Percentiles rank a stretch among this genome's conserved stretches.
Evolutionary conservation across 2,888 invertebrate species (phyloP).

Genomic region (Drosophila pseudotakahashii): DNA sequence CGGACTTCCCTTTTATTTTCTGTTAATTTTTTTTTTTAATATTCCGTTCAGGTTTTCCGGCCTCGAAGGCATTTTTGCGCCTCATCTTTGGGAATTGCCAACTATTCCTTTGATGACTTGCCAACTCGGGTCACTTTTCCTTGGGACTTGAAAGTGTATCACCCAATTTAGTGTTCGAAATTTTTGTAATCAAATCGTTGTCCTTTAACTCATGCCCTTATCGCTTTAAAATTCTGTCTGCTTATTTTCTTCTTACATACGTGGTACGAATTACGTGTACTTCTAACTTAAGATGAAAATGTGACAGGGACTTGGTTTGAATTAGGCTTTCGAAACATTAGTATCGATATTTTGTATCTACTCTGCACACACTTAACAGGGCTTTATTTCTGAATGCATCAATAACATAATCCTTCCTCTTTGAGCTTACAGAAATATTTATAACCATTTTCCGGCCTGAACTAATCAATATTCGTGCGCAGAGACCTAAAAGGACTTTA

Average conservation of each 20-base stretch:
- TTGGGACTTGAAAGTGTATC: neutral
- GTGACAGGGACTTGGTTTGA: too few species aligned
- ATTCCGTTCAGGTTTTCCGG: constrained; percentile 57
- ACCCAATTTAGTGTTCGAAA: neutral
- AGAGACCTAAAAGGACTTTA: constrained; percentile 20
- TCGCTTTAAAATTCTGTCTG: neutral
- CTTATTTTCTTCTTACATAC: neutral
- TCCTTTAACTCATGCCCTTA: too few species aligned
- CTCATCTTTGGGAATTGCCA: constrained; percentile 36
- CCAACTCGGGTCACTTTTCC: constrained; percentile 10
- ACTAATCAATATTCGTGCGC: constrained; percentile 27
- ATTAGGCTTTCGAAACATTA: too few species aligned
- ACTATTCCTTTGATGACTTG: constrained; percentile 42
- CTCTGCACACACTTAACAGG: neutral
- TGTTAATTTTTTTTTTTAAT: constrained; percentile 24
- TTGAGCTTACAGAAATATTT: constrained; percentile 6
- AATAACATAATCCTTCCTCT: constrained; percentile 7
- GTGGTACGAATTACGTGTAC: too few species aligned
- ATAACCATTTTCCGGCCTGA: constrained; percentile 11
- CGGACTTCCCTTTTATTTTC: neutral
- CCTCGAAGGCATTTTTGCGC: constrained; percentile 55
- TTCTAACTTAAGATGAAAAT: too few species aligned
- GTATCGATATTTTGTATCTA: too few species aligned
- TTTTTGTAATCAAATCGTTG: neutral
- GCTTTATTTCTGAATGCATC: constrained; percentile 15